phyloP scores from a whole-genome alignment of 1,140 invertebrate species.

The Magallana ariakensis region DNA sequence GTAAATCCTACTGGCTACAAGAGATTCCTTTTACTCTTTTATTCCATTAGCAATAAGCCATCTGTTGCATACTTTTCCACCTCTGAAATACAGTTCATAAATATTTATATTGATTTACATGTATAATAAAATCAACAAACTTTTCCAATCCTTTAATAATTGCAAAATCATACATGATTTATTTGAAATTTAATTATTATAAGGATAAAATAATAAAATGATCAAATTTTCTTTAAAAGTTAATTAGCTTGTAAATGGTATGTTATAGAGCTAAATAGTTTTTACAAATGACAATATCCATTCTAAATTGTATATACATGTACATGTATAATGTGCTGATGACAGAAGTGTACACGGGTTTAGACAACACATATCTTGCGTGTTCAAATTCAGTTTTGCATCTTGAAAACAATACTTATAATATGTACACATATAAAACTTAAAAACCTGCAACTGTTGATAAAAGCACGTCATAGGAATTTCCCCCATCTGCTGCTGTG shows the following conservation, averaged over 20 bases:
- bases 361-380: too few relatives aligned
- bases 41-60: not conserved
- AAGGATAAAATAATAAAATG: too few relatives aligned
- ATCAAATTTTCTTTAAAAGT: too few relatives aligned
- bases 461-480: not conserved
- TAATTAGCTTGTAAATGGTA: too few relatives aligned
- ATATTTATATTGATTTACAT: not conserved
- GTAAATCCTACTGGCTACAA: slow-evolving; percentile 9
- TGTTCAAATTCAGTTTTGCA: not conserved
- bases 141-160: not conserved
- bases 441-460: not conserved
- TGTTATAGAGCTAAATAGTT: not conserved
- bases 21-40: slow-evolving; percentile 9
- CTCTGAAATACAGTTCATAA: not conserved
- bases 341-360: too few relatives aligned
- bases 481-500: slow-evolving; percentile 29
- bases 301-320: too few relatives aligned
- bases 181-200: too few relatives aligned
- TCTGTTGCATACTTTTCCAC: slow-evolving; percentile 21
- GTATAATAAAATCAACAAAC: not conserved
- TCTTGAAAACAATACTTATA: not conserved
- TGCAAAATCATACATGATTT: not conserved
- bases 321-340: too few relatives aligned
- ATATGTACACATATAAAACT: not conserved
- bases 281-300: not conserved